phyloP scores from a whole-genome alignment of 2,797 vertebrate genomes.

The Simalia tracyae region DNA sequence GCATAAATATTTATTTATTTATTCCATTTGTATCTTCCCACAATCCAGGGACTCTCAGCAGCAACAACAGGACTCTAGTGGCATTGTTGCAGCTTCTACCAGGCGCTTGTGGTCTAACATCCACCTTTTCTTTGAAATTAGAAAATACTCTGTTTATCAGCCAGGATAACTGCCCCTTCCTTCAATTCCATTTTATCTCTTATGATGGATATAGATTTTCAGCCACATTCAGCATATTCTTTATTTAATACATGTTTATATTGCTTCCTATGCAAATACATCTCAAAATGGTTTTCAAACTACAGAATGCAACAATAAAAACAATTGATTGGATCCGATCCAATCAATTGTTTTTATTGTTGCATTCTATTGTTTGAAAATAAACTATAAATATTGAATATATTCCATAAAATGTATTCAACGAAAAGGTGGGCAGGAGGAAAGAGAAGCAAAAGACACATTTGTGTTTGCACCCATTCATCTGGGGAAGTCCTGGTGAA shows the following conservation, averaged over 20 bases:
- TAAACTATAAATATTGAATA: not conserved
- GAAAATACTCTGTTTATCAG: not conserved
- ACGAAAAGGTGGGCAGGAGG: not conserved
- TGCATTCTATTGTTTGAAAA: not conserved
- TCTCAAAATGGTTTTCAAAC: not conserved
- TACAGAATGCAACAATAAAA: not conserved
- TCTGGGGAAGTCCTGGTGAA: not conserved
- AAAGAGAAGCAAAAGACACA: not conserved
- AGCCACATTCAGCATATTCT: not conserved
- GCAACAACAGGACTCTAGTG: not conserved
- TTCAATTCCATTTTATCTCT: not conserved
- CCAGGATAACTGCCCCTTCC: not conserved
- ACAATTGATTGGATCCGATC: not conserved
- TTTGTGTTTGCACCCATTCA: not conserved
- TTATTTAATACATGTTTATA: not conserved
- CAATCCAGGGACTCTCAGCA: not conserved
- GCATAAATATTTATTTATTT: not conserved
- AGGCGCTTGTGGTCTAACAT: not conserved
- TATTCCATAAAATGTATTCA: not conserved
- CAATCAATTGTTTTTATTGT: not conserved
- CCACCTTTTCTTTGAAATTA: not conserved
- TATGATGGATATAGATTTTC: not conserved
- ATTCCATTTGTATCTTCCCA: not conserved
- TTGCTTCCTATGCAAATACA: not conserved
- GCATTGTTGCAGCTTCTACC: not conserved